phyloP scores from a whole-genome alignment of 2,113 vertebrate genomes.

The Lamprotornis superbus region DNA sequence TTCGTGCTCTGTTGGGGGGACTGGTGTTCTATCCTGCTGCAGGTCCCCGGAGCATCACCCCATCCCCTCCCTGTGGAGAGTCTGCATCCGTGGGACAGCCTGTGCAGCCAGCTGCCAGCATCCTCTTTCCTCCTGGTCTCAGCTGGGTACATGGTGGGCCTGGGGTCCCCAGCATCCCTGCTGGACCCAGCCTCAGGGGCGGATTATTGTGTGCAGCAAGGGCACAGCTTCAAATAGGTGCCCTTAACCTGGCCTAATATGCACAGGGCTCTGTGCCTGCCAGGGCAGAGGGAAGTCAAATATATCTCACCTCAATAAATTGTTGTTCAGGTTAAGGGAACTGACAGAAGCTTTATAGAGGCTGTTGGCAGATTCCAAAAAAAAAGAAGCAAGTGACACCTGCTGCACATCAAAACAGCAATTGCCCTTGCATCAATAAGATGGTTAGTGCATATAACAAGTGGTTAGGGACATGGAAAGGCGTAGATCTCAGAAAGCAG shows the following conservation, averaged over 20 bases:
- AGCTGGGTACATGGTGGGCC: fast-evolving
- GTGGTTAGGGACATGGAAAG: not conserved
- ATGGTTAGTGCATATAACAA: not conserved
- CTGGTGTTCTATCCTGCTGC: fast-evolving
- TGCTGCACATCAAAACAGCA: not conserved
- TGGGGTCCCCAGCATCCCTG: not conserved
- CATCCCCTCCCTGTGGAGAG: fast-evolving
- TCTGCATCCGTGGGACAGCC: fast-evolving
- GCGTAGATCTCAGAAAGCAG: not conserved
- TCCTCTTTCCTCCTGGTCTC: not conserved
- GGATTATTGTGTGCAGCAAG: not conserved
- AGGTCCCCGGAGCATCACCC: not conserved
- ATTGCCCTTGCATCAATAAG: not conserved
- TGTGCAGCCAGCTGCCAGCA: not conserved
- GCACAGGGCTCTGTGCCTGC: not conserved
- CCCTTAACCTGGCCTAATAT: not conserved
- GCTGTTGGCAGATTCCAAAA: not conserved
- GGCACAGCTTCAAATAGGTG: not conserved
- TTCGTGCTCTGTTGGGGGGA: not conserved
- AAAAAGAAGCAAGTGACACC: not conserved
- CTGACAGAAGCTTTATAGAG: not conserved
- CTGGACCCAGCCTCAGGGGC: not conserved
- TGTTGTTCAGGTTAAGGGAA: not conserved
- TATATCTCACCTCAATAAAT: not conserved
- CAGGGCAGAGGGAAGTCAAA: not conserved